Conservation (phyloP, 2,797 vertebrate species). For the Oryzias sinensis region DNA sequence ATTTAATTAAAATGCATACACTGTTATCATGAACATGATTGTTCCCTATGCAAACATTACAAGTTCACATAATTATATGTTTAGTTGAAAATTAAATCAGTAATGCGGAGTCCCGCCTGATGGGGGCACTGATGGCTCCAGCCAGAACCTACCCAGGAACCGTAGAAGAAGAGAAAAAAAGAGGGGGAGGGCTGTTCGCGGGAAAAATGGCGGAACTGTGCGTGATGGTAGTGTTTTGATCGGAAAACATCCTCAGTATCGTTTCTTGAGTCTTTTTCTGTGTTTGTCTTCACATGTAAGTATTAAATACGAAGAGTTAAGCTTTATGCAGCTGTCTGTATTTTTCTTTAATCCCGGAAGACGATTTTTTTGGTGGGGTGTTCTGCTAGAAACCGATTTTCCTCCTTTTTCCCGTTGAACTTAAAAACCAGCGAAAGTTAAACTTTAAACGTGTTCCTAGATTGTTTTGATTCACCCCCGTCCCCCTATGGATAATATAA, state of each 20-base stretch:
- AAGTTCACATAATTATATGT: too few relatives aligned
- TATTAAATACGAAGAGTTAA: background rate
- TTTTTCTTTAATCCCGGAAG: background rate
- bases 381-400: background rate
- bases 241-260: constrained; percentile 14
- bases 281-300: constrained; percentile 24
- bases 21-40: too few relatives aligned
- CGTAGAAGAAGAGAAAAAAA: background rate
- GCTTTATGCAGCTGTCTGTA: too few relatives aligned
- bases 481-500: too few relatives aligned
- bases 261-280: background rate
- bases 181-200: constrained; percentile 35
- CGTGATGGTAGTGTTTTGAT: background rate
- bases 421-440: background rate
- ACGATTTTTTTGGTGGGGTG: background rate
- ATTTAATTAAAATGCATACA: too few relatives aligned
- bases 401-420: constrained; percentile 19
- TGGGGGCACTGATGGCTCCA: too few relatives aligned
- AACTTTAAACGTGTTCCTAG: too few relatives aligned
- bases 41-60: too few relatives aligned
- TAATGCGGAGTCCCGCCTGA: too few relatives aligned
- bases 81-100: too few relatives aligned
- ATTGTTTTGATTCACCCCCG: too few relatives aligned
- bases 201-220: constrained; percentile 70
- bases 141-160: background rate